phyloP scores from a whole-genome alignment of 2,888 invertebrate genomes.

The Acronicta aceris region DNA sequence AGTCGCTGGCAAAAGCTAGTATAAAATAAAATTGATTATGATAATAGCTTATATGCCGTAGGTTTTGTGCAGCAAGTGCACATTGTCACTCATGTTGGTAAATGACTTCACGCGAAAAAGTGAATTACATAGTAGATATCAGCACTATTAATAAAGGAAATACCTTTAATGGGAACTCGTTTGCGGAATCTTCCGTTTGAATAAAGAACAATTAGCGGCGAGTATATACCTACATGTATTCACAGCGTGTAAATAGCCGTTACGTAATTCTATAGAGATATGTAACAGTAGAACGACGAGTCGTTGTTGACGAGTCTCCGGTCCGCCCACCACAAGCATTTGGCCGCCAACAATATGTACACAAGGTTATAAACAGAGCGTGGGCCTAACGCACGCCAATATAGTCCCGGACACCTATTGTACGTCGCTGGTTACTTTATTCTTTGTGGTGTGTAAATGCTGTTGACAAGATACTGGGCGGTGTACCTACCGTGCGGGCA shows the following conservation, averaged over 20 bases:
- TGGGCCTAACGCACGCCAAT: constrained; percentile 75
- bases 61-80: too few relatives aligned
- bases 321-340: constrained; percentile 76
- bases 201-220: constrained; percentile 25
- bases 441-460: constrained; percentile 18
- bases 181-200: constrained; percentile 23
- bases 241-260: constrained; percentile 67
- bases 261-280: constrained; percentile 70
- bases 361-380: constrained; percentile 81
- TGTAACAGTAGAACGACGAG: constrained; percentile 69
- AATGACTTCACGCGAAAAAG: too few relatives aligned
- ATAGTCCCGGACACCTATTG: constrained; percentile 59
- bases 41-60: too few relatives aligned
- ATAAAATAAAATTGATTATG: too few relatives aligned
- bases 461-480: constrained; percentile 12
- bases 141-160: neutral
- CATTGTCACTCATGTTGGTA: too few relatives aligned
- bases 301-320: constrained; percentile 61
- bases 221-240: constrained; percentile 21
- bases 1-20: too few relatives aligned
- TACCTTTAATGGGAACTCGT: neutral
- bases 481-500: neutral
- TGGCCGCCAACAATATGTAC: constrained; percentile 76
- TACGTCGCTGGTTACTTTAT: constrained; percentile 41
- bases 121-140: too few relatives aligned